Percentiles rank a stretch among this genome's conserved stretches.
Conservation (phyloP, 64 coral and sea anemone genomes). For the Anthopleura sola region DNA sequence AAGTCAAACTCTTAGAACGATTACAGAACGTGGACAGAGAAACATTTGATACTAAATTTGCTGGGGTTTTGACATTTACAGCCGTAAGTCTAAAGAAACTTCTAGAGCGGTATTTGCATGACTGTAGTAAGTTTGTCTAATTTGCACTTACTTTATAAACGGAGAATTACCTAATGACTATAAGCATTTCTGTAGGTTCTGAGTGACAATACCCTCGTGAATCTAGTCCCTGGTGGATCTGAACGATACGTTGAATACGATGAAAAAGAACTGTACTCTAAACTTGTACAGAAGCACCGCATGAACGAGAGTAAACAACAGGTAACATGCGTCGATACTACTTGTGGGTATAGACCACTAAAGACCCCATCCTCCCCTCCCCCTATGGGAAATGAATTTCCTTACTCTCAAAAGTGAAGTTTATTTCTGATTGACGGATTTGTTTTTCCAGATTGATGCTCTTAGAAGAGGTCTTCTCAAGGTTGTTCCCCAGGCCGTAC, state of each 20-base stretch:
- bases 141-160: too few species aligned
- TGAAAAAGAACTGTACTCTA: conserved; percentile 65
- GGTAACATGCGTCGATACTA: conserved; percentile 23
- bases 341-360: too few species aligned
- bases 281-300: conserved; percentile 62
- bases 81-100: conserved; percentile 37
- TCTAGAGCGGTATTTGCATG: too few species aligned
- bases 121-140: too few species aligned
- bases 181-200: conserved; percentile 39
- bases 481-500: conserved; percentile 85
- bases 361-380: too few species aligned
- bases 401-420: too few species aligned
- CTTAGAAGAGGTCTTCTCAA: conserved; percentile 82
- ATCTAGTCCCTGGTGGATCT: conserved; percentile 69
- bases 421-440: background rate
- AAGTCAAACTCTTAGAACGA: conserved; percentile 86
- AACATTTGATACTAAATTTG: conserved; percentile 85
- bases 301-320: conserved; percentile 79
- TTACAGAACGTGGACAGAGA: conserved; percentile 72
- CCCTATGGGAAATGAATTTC: too few species aligned
- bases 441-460: conserved; percentile 57
- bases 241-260: conserved; percentile 85
- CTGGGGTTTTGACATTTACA: conserved; percentile 71
- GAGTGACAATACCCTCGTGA: conserved; percentile 81
- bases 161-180: background rate